Evolutionary conservation across 2,888 invertebrate genomes (phyloP), one percentile per base, ranked within the genome.

Genomic region (Podotricha telesiphe): DNA sequence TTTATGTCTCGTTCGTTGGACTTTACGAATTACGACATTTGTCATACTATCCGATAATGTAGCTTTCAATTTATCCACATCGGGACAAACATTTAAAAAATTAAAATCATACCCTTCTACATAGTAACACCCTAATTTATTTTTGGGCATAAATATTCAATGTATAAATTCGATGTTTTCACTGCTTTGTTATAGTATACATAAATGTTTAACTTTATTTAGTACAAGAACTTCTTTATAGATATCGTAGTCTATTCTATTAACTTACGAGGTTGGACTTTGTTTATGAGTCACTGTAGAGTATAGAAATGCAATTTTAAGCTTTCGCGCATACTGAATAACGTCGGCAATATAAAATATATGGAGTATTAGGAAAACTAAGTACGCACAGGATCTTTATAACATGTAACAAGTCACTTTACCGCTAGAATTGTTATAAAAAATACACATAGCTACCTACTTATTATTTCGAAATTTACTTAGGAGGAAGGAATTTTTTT

Each of bases 251-350:
- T 37, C 37, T 55, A 55, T 55, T 55, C 34, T 55, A 37, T 55
- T 55, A 53, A 55, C 34, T 55, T 55, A 37, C 34, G 34, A 37
- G 17, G 34, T 37, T 55, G 55, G 34, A 55, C 55, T 55, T 55
- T 55, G 34, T 55, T 55, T 55, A 17, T 53, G 34, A 55, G 55
- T 55, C 55, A 55, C 34, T 55, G 19, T 19, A 55, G 55, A 5
- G 19, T 34, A 53, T 55, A 37, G 19, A 55, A 19, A 37, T 55
- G 55, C 37, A 55, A 37, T 17, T 37, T 10, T 37, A 55, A 55
- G 11, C 55, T 55, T 37, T 37, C 17, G 17, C 13, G 0, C 17
- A 6, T 55, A 37, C 17, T 13, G n/a, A 11, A 55, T 55, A 55
- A 17, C 5, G 55, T 37, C 37, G 6, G 11, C 37, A 34, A 11